Base-by-base conservation (phyloP, 53 echinoderm and acorn worm genomes). In the Temnopleurus reevesii region DNA sequence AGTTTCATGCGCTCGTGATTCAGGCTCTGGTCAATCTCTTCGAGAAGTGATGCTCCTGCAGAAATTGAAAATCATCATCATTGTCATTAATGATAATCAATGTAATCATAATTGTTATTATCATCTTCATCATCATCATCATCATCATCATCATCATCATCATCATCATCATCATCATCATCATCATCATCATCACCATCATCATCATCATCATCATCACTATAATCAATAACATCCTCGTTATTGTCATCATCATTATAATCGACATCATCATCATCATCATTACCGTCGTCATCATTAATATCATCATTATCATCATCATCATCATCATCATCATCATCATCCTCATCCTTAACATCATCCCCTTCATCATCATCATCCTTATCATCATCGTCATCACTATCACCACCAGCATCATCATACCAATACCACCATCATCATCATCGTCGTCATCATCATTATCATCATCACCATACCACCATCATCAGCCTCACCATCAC, bases 1-100 rank as follows among this genome's bases (percentile, higher is more conserved):
- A 98, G 80, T 29, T 98, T 95, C 54, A 65, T 89, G n/a, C 91
- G 92, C 63, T 98, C 95, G 34, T 90, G 85, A 83, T 95, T 94
- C 60, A 98, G 84, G 58, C 92, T 89, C 27, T 95, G 89, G 43
- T 98, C 98, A 23, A 97, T 92, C 47, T 97, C 97, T 55, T 97
- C 97, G 35, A 97, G 55, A 29, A 95, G 90, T 28, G 90, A 21
- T 9, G 92, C 81, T 53, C 93, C 97, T 97, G 82, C 17, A 81
- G 51, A 29, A 1, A 47, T 2, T 13, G 21, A 44, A 2, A 76
- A 36, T 66, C 35, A 30, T 33, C 9, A 1, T 47, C 47, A 47
- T 47, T 13, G 2, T 13, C 47, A 47, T 47, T 13, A 47, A 55
- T 55, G 4, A 63, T 61, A 24, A 61, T n/a, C n/a, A n/a, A n/a